phyloP scores from a whole-genome alignment of 64 coral and sea anemone species.

The Montipora capricornis region DNA sequence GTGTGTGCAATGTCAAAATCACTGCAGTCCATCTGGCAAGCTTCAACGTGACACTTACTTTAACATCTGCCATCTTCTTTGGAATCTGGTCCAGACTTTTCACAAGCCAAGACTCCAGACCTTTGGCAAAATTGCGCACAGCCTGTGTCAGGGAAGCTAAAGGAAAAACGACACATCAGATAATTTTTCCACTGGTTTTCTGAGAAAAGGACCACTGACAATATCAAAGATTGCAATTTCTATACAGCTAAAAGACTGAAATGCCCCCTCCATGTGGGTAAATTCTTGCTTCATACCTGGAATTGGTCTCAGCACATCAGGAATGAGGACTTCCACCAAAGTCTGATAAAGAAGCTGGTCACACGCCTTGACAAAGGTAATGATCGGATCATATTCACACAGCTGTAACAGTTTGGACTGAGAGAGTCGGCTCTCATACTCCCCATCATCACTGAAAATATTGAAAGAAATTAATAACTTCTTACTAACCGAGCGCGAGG shows the following conservation, averaged over 20 bases:
- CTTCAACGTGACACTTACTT: constrained; percentile 48
- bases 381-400: constrained; percentile 91
- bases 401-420: constrained; percentile 84
- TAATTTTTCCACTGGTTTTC: neutral
- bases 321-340: constrained; percentile 94
- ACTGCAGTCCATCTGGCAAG: neutral
- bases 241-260: no score
- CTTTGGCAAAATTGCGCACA: constrained; percentile 98
- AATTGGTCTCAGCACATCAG: constrained; percentile 98
- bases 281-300: constrained; percentile 68
- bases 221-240: no score
- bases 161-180: neutral
- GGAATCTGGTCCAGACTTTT: constrained; percentile 89
- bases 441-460: constrained; percentile 79
- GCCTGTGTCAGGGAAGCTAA: constrained; percentile 96
- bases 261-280: neutral
- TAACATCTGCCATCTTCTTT: constrained; percentile 95
- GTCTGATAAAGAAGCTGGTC: constrained; percentile 97
- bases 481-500: no score
- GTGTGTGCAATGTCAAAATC: no score
- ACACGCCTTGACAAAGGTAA: constrained; percentile 91
- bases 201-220: no score
- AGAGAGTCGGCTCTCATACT: constrained; percentile 89
- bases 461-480: neutral
- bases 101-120: constrained; percentile 86